Conservation (phyloP, 2,113 vertebrate species). For the Pithys albifrons region DNA sequence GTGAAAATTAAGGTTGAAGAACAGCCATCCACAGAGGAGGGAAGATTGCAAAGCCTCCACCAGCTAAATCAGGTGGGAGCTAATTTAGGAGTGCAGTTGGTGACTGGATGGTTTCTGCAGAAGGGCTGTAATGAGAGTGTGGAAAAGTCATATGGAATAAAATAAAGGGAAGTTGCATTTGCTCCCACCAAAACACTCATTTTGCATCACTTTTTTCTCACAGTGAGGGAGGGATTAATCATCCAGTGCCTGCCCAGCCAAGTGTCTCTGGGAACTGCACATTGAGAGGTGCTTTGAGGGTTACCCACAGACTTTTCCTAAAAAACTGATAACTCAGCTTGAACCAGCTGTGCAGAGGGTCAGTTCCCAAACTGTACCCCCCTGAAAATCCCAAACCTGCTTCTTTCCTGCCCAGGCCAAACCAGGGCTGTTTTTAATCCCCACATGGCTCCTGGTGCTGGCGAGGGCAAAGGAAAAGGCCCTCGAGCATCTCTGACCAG, state of each 20-base stretch:
- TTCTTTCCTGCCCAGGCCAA: neutral
- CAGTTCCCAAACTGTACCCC: fast-evolving
- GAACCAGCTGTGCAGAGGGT: neutral
- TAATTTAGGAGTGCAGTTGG: neutral
- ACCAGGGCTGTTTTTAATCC: neutral
- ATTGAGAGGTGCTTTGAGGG: neutral
- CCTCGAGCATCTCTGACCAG: fast-evolving
- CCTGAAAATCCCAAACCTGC: neutral
- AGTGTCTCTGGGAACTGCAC: fast-evolving
- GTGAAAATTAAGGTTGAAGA: neutral
- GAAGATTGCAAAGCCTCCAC: neutral
- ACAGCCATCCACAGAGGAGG: neutral
- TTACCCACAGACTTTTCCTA: neutral
- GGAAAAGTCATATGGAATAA: neutral
- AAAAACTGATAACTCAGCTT: neutral
- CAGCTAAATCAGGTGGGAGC: neutral
- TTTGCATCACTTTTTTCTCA: neutral
- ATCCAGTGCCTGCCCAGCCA: fast-evolving
- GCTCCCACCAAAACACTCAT: neutral
- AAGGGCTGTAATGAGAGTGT: fast-evolving
- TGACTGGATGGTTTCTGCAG: neutral
- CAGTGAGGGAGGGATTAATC: fast-evolving
- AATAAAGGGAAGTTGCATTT: neutral
- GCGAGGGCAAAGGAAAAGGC: neutral
- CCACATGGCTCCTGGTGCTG: fast-evolving